Evolutionary conservation across 2,797 vertebrate species (phyloP).

Genomic region (Gallinago stenura): DNA sequence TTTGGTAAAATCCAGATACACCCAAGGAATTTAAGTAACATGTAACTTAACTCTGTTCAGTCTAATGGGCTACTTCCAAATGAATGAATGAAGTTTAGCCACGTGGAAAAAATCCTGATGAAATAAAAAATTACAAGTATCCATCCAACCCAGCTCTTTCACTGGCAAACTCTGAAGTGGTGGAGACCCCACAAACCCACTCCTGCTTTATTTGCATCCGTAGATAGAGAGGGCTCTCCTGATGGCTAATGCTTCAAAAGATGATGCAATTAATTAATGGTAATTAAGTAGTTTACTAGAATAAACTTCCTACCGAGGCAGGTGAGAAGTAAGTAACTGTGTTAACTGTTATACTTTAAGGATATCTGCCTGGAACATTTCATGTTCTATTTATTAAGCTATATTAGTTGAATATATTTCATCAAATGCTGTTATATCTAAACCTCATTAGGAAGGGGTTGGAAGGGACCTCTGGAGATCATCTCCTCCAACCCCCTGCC

Average conservation of each 20-base stretch:
- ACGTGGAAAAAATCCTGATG: background rate
- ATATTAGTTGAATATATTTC: background rate
- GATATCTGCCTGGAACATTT: background rate
- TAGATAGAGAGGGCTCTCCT: background rate
- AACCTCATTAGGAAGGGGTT: background rate
- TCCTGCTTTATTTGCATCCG: background rate
- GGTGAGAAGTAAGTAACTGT: background rate
- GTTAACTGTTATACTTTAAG: background rate
- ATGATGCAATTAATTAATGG: background rate
- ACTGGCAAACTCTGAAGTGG: background rate
- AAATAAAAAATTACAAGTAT: background rate
- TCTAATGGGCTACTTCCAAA: background rate
- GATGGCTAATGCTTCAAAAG: background rate
- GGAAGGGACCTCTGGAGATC: no score
- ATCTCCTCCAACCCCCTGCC: no score
- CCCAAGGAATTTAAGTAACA: background rate
- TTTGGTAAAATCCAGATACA: background rate
- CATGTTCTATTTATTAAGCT: background rate
- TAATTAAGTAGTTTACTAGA: background rate
- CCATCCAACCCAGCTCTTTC: background rate
- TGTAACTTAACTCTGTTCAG: rapidly evolving
- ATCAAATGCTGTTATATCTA: background rate
- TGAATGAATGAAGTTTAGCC: background rate
- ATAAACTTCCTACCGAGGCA: background rate
- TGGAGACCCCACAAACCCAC: background rate